These are phyloP conservation scores for Schizopygopsis malacanthus DNA, from an alignment of 2,797 vertebrate genomes.

Conservation along the genomic window DNA sequence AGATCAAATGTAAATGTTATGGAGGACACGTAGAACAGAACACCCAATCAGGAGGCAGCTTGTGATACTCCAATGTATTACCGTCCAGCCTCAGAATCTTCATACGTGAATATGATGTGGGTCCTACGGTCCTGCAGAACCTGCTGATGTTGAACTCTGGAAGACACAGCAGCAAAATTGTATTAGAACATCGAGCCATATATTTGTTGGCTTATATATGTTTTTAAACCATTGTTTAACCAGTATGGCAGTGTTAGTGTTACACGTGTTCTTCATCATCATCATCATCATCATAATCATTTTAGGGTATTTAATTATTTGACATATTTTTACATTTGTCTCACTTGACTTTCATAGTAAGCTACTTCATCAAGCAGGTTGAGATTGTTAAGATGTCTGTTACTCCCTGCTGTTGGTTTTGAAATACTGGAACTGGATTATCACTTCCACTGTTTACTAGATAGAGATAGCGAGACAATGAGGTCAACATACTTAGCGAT, in stretches of 20 bases:
- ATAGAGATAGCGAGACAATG: not conserved
- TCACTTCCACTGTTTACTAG: not conserved
- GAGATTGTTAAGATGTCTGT: not conserved
- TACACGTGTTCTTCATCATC: not conserved
- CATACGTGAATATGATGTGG: slow-evolving; percentile 76
- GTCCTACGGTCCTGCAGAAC: slow-evolving; percentile 78
- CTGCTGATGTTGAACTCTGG: slow-evolving; percentile 78
- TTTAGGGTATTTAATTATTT: not conserved
- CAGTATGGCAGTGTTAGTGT: not conserved
- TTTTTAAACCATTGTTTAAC: not conserved
- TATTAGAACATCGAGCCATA: not conserved
- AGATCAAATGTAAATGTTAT: slow-evolving; percentile 73
- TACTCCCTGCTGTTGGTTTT: not conserved
- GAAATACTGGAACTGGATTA: not conserved
- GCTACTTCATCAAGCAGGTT: not conserved
- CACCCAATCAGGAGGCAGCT: slow-evolving; percentile 79
- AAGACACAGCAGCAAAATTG: slow-evolving; percentile 41
- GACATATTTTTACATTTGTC: not conserved
- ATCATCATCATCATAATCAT: not conserved
- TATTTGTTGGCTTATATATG: not conserved
- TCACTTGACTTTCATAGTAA: not conserved
- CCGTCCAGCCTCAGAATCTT: slow-evolving; percentile 80
- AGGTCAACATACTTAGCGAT: not conserved
- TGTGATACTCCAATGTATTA: slow-evolving; percentile 74
- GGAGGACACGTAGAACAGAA: slow-evolving; percentile 77